Conservation (phyloP, 2,113 vertebrate genomes). For the Cichladusa arquata region DNA sequence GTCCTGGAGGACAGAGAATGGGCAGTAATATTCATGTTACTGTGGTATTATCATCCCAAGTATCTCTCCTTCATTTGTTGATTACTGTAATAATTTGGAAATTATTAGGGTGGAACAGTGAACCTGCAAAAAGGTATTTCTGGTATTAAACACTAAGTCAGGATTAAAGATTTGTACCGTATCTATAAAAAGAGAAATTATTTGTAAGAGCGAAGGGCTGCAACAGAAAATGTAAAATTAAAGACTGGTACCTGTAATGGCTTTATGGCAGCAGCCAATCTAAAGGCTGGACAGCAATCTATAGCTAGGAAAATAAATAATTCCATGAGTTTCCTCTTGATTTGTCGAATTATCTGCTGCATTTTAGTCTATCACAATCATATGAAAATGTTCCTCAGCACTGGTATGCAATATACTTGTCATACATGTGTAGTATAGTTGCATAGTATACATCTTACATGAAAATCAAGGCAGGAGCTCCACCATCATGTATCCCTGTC, state of each 20-base stretch:
- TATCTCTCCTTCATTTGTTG: not conserved
- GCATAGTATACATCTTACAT: not conserved
- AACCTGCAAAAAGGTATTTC: not conserved
- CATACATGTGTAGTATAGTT: too few relatives aligned
- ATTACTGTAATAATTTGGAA: not conserved
- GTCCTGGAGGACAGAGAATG: not conserved
- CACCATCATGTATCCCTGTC: not conserved
- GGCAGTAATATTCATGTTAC: not conserved
- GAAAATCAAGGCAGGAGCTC: not conserved
- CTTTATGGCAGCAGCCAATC: not conserved
- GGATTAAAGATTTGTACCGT: not conserved
- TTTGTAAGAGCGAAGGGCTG: not conserved
- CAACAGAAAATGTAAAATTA: not conserved
- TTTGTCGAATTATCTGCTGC: not conserved
- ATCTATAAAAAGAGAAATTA: not conserved
- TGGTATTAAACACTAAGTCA: not conserved
- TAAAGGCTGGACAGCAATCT: not conserved
- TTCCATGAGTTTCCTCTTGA: not conserved
- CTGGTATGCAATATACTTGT: not conserved
- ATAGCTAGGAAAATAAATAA: not conserved
- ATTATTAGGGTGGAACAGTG: not conserved
- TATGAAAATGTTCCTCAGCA: not conserved
- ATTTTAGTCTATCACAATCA: not conserved
- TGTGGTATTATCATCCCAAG: not conserved
- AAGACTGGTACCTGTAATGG: not conserved